A percentile compares a stretch with the other conserved stretches of the same genome.
These are phyloP conservation scores for Lasioglossum lativentre DNA, from an alignment of 2,888 invertebrate species.

Conservation along the genomic window DNA sequence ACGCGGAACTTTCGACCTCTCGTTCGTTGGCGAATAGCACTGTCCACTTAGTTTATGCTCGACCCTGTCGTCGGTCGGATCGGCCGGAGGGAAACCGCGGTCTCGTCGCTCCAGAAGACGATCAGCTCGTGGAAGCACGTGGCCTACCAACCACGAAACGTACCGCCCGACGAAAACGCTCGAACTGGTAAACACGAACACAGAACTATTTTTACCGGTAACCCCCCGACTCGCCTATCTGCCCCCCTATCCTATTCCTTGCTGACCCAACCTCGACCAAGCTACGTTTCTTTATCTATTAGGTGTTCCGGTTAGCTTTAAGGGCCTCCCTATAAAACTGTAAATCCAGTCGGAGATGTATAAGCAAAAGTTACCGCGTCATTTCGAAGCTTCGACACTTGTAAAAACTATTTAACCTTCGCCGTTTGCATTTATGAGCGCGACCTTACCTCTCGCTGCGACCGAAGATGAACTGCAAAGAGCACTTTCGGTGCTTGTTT, in stretches of 20 bases:
- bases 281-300: not conserved
- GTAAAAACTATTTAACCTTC: not conserved
- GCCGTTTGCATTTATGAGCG: not conserved
- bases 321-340: not conserved
- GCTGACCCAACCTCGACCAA: not conserved
- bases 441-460: not conserved
- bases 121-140: constrained; percentile 41
- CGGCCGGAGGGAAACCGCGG: constrained; percentile 33
- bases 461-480: not conserved
- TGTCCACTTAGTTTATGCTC: constrained; percentile 64
- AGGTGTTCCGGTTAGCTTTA: not conserved
- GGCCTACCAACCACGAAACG: constrained; percentile 21
- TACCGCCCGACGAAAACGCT: not conserved
- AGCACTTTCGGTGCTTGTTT: too few species aligned
- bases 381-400: not conserved
- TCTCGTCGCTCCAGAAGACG: constrained; percentile 28
- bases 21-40: constrained; percentile 46
- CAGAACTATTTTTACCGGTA: constrained; percentile 22
- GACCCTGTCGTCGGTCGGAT: constrained; percentile 63
- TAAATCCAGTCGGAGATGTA: not conserved
- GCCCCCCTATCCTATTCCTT: not conserved
- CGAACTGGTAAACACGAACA: constrained; percentile 38
- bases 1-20: constrained; percentile 64
- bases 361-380: not conserved
- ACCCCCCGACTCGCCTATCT: not conserved